A percentile compares a stretch with the other conserved stretches of the same genome.
These are phyloP conservation scores for Drosophila nigricruria DNA, from an alignment of 2,888 invertebrate species.

Conservation along the genomic window DNA sequence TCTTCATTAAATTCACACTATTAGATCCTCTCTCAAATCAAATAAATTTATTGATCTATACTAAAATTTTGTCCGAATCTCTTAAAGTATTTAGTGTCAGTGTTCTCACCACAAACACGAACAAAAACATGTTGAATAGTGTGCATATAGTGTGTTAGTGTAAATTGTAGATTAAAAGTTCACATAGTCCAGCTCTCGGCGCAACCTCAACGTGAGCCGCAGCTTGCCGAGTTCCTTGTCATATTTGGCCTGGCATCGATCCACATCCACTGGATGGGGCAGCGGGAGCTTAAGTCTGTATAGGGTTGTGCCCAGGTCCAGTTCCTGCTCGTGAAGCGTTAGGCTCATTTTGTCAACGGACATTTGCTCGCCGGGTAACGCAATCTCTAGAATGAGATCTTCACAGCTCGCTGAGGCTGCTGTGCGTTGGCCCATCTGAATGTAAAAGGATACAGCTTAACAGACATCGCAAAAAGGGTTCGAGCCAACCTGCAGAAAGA, in stretches of 20 bases:
- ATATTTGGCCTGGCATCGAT: constrained; percentile 93
- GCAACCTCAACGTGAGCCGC: constrained; percentile 90
- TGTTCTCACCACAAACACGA: too few relatives aligned
- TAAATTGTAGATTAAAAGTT: constrained; percentile 89
- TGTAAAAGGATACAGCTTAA: constrained; percentile 18
- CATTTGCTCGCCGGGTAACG: constrained; percentile 90
- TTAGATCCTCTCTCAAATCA: too few relatives aligned
- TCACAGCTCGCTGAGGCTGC: constrained; percentile 94
- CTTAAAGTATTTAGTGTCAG: too few relatives aligned
- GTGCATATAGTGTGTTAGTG: neutral
- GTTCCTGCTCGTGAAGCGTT: constrained; percentile 87
- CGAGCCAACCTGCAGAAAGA: constrained; percentile 90
- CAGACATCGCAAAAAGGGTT: neutral
- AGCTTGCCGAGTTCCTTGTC: constrained; percentile 89
- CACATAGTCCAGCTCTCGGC: constrained; percentile 93
- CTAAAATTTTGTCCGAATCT: too few relatives aligned
- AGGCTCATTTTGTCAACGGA: constrained; percentile 90
- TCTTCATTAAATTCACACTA: too few relatives aligned
- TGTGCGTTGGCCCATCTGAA: constrained; percentile 92
- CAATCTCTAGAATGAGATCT: constrained; percentile 92
- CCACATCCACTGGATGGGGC: constrained; percentile 93
- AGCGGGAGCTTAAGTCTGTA: constrained; percentile 91
- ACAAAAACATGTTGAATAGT: neutral
- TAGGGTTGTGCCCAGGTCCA: constrained; percentile 88
- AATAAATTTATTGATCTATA: too few relatives aligned